These are phyloP conservation scores for Schlechtendalia chinensis DNA, from an alignment of 1,140 invertebrate genomes.

Conservation along the genomic window DNA sequence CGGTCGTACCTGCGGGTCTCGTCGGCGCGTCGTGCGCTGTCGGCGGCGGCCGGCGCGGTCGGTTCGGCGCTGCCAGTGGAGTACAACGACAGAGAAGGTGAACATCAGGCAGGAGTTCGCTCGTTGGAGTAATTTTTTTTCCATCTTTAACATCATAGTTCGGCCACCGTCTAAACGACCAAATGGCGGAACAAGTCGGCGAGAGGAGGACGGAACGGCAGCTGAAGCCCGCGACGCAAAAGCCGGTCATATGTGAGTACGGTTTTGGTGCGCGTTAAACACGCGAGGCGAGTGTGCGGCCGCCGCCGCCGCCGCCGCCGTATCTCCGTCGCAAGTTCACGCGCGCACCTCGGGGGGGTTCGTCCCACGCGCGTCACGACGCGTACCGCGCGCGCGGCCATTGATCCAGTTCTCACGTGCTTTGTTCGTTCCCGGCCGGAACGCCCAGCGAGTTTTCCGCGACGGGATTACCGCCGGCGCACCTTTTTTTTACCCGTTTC, in stretches of 20 bases:
- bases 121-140: constrained; percentile 49
- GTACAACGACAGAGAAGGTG: constrained; percentile 49
- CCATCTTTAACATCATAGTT: constrained; percentile 48
- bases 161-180: constrained; percentile 42
- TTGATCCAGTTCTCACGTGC: constrained; percentile 36
- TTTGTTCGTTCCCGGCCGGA: constrained; percentile 4
- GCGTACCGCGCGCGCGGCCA: constrained; percentile 38
- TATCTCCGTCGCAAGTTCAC: neutral
- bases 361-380: constrained; percentile 10
- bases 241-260: constrained; percentile 48
- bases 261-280: too few relatives aligned
- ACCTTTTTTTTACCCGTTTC: too few relatives aligned
- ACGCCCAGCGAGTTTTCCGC: too few relatives aligned
- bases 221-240: constrained; percentile 32
- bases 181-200: constrained; percentile 49
- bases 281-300: too few relatives aligned
- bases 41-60: constrained; percentile 32
- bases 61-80: constrained; percentile 30
- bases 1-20: neutral
- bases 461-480: neutral
- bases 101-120: constrained; percentile 49
- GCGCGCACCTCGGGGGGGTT: neutral
- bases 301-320: too few relatives aligned
- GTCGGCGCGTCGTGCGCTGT: neutral
- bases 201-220: constrained; percentile 31